Base-by-base conservation (phyloP, 2,797 vertebrate species). In the Channa striata region DNA sequence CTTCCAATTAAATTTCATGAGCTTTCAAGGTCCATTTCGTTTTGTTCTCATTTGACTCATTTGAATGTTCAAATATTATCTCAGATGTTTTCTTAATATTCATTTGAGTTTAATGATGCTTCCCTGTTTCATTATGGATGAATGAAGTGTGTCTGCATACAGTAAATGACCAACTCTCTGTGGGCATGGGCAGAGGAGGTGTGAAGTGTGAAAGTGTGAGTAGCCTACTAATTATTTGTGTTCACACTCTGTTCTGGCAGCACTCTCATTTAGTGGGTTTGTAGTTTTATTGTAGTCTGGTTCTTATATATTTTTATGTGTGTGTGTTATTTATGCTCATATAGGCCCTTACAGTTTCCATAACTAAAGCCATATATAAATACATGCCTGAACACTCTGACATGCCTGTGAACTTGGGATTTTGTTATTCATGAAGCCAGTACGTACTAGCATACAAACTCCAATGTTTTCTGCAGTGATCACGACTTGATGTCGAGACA, bases 401-500 rank as follows among this genome's bases (percentile, higher is more conserved):
- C 52, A 59, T 34, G 75, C 61, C 57, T 19, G 30, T 42, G 16
- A 25, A n/a, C 52, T 58, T 50, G 44, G 19, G 56, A 52, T 70
- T 59, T 20, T 20, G 40, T 60, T 51, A 59, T 71, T 73, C 42
- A 71, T 16, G 17, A 68, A 10, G 39, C 21, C 11, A n/a, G 11
- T 49, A 21, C 43, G 25, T 19, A 61, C 39, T 58, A 59, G 14
- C 47, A 43, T 1, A 52, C 20, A 71, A 25, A 40, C 54, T 36
- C 34, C 33, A 6, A 21, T 48, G 68, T 42, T 68, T 70, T 65
- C 43, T 19, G 50, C 34, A 39, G 12, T 34, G 30, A 72, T 89
- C 88, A 91, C 85, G 83, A 89, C 63, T 33, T 43, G 49, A 21
- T 63, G 7, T 21, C 34, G 23, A 53, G 58, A 21, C 72, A 72